Percentiles rank a stretch among this genome's conserved stretches.
phyloP scores from a whole-genome alignment of 2,888 invertebrate species.

The Hydraecia micacea region DNA sequence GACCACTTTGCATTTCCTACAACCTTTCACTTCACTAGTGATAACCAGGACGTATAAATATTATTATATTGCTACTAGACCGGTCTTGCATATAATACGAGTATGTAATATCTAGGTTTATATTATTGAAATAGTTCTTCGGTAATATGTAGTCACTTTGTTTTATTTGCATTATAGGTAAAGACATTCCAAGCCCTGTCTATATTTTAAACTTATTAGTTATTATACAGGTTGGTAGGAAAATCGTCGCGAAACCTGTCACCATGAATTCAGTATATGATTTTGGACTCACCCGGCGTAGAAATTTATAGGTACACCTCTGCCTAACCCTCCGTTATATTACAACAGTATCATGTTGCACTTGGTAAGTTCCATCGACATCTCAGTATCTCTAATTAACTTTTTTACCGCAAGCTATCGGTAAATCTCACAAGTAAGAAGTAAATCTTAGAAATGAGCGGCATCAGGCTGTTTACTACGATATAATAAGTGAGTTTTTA shows the following conservation, averaged over 20 bases:
- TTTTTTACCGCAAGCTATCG: constrained; percentile 32
- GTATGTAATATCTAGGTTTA: constrained; percentile 12
- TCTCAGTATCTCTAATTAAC: constrained; percentile 7
- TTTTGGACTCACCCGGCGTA: not conserved
- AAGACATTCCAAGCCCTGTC: not conserved
- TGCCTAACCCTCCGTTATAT: too few relatives aligned
- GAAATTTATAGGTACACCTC: too few relatives aligned
- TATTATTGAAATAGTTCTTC: constrained; percentile 4
- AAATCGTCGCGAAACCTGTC: not conserved
- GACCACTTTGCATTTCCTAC: constrained; percentile 45
- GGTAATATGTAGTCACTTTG: not conserved
- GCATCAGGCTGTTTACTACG: constrained; percentile 7
- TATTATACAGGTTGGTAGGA: not conserved
- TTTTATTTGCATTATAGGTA: not conserved
- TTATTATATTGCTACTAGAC: constrained; percentile 28
- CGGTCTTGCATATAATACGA: constrained; percentile 13
- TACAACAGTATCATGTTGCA: not conserved
- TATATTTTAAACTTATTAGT: not conserved
- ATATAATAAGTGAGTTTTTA: constrained; percentile 21
- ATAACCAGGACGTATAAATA: constrained; percentile 27
- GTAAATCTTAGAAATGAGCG: constrained; percentile 48
- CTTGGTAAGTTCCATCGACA: constrained; percentile 8
- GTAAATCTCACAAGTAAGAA: constrained; percentile 25
- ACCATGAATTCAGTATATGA: not conserved
- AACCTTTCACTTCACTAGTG: constrained; percentile 48